These are phyloP conservation scores for Crocallis elinguaria DNA, from an alignment of 2,888 invertebrate species.

Conservation along the genomic window DNA sequence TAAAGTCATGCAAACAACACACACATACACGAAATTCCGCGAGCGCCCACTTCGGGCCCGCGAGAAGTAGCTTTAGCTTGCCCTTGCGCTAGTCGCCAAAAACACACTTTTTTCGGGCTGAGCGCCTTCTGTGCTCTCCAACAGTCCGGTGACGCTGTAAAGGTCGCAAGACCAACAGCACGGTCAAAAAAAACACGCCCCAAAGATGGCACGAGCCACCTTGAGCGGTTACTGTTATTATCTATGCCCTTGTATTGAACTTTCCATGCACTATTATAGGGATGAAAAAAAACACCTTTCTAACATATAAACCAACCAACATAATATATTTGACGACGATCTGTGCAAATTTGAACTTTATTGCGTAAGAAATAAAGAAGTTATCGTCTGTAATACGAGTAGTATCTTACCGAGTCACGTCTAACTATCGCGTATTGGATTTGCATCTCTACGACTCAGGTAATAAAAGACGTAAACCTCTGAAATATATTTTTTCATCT, in stretches of 20 bases:
- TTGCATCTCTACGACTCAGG: neutral
- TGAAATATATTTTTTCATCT: too few species aligned
- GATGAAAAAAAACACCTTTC: conserved; percentile 21
- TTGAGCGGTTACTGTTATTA: conserved; percentile 7
- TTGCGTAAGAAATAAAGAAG: neutral
- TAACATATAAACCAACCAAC: conserved; percentile 6
- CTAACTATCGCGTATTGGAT: neutral
- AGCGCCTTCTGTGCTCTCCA: too few species aligned
- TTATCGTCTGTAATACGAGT: neutral
- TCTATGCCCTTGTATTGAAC: conserved; percentile 19
- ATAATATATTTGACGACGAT: neutral
- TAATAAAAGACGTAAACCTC: neutral
- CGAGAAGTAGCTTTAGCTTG: too few species aligned
- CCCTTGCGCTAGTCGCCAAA: too few species aligned
- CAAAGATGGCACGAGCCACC: conserved; percentile 28
- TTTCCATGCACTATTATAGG: conserved; percentile 15
- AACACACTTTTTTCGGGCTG: too few species aligned
- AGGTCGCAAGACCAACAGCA: too few species aligned
- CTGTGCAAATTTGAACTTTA: neutral
- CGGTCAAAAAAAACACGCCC: too few species aligned
- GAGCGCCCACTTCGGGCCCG: too few species aligned
- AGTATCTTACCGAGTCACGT: neutral
- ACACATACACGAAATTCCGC: too few species aligned
- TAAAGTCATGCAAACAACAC: too few species aligned
- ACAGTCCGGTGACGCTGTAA: too few species aligned